Base-by-base conservation (phyloP, 2,113 vertebrate genomes). In the Petrocephalus microphthalmus region DNA sequence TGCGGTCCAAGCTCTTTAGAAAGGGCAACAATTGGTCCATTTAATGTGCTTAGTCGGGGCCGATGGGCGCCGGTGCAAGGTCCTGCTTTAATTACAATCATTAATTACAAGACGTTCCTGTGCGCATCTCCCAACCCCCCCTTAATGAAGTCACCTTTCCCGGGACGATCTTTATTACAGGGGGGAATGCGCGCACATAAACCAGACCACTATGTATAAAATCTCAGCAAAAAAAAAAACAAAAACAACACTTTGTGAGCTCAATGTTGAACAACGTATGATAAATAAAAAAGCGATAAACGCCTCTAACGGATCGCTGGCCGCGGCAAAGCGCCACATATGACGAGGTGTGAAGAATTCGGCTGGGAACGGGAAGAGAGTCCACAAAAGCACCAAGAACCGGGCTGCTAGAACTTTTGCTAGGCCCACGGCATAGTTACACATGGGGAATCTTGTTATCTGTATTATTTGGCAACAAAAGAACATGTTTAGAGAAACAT, bases 11-110 rank as follows among this genome's bases (percentile, higher is more conserved):
- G 53, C 49, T 52, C 37, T 25, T 51, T 37, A 53, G 56, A 84
- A 60, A 60, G 37, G 45, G 54, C 17, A 64, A 60, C 88, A 84
- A 84, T 88, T 60, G 82, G n/a, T 81, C 42, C 29, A 60, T 84
- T 49, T 84, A 88, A 88, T 85, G 53, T 84, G 8, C 88, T 67
- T 88, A 85, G 85, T 67, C 20, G 56, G 45, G 22, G 29, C 20
- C 67, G 81, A 88, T 22, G 42, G 42, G 7, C 19, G 81, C 45
- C 81, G 37, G 20, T 45, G 3, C 37, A 22, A 20, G 81, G 8
- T 22, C 45, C 33, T 83, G 81, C 15, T 49, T 83, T 47, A 47
- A 47, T 83, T 47, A 83, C 81, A 78, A 78, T 19, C 33, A 19
- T 19, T 67, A 67, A 67, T 67, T 67, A 67, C 10, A 67, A 67